Base-by-base conservation (phyloP, 2,888 invertebrate species). In the Thysanoteuthis rhombus region DNA sequence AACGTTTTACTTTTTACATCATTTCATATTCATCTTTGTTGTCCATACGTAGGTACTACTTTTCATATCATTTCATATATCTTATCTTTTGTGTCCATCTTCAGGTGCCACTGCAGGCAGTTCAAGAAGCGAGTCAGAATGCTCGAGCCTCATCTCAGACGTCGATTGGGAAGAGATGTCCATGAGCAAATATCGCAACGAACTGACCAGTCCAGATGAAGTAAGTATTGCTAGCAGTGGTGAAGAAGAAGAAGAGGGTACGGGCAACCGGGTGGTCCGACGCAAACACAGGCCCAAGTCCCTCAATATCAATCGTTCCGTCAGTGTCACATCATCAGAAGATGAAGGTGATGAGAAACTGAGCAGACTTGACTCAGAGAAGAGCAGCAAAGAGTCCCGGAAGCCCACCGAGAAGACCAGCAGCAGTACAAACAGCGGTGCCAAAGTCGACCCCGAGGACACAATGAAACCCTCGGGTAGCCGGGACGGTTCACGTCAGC, bases 271-370 rank as follows among this genome's bases (percentile, higher is more conserved):
- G 95, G 92, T 95, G 95, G 94, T 95, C 36, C 95, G 95, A 19
- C 94, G 95, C 25, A 95, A 95, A 94, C 96, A 96, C 94, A 94
- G 96, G 58, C 96, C 96, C 0, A 95, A 95, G 93, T 96, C 96
- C 91, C 94, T 96, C 89, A 96, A 96, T 94, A 95, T 96, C 12
- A 95, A 96, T 32, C 95, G 96, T 75, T 96, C 96, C 10, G 95
- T 96, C 93, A 96, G 96, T 94, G 95, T 95, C 32, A 96, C 96
- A 16, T 96, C 96, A 5, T 96, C 96, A 0, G 96, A 96, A 92
- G 96, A 96, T 75, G 95, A 95, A 75, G 95, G 94, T 32, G 47
- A 94, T 40, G 90, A 91, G 32, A 47, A 93, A 52, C 25, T 90
- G 32, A 45, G 40, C 40, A 36, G 89, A 40, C n/a, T 42, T n/a